Conservation (phyloP, 2,888 invertebrate species). For the Syritta pipiens region DNA sequence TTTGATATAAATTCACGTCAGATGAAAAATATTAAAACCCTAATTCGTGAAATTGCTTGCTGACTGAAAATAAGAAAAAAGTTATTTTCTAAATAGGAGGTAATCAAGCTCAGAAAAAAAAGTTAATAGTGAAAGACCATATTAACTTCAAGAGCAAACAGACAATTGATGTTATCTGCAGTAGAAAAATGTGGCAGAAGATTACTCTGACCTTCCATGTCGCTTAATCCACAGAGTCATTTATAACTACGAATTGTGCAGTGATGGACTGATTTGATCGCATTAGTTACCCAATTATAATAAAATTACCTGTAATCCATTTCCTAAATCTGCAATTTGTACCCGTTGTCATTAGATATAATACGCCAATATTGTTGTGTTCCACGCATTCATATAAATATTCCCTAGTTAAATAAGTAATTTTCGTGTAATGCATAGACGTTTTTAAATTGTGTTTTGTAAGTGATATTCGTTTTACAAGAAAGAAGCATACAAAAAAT, state of each 20-base stretch:
- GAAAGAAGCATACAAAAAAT: too few species aligned
- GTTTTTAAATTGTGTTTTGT: too few species aligned
- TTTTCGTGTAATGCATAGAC: too few species aligned
- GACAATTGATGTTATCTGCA: slow-evolving; percentile 30
- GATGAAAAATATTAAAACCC: background rate
- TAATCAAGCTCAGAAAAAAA: background rate
- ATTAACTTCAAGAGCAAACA: slow-evolving; percentile 31
- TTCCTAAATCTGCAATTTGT: slow-evolving; percentile 36
- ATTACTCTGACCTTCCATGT: slow-evolving; percentile 24
- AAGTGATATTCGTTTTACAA: too few species aligned
- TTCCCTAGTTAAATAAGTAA: too few species aligned
- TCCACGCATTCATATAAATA: slow-evolving; percentile 22
- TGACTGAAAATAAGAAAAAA: background rate
- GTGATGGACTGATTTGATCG: slow-evolving; percentile 33
- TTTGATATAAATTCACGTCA: background rate
- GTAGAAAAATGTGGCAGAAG: slow-evolving; percentile 16
- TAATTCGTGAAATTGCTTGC: slow-evolving; percentile 9
- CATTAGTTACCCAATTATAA: slow-evolving; percentile 49
- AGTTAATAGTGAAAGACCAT: slow-evolving; percentile 2
- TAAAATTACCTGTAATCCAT: slow-evolving; percentile 35
- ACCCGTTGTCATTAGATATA: too few species aligned
- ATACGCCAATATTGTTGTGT: slow-evolving; percentile 19
- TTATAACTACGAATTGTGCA: slow-evolving; percentile 24
- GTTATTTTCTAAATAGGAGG: background rate
- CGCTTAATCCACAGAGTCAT: slow-evolving; percentile 20